Percentiles rank a stretch among this genome's conserved stretches.
Evolutionary conservation across 2,113 vertebrate genomes (phyloP).

Genomic region (Salvelinus alpinus): DNA sequence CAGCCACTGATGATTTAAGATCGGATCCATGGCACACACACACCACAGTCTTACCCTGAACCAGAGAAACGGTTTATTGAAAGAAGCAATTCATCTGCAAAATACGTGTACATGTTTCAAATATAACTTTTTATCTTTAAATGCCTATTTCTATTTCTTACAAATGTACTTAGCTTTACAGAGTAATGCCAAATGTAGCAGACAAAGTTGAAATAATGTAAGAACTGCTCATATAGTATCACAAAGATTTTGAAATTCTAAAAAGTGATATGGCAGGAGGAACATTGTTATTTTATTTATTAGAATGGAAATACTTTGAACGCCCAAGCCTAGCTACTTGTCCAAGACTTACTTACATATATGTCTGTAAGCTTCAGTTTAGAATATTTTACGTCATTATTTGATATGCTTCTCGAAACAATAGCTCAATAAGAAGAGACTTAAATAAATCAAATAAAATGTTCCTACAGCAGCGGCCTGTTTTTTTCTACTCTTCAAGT

Average conservation of each 20-base stretch:
- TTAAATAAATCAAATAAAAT: not conserved
- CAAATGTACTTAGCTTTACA: slow-evolving; percentile 1
- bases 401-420: not conserved
- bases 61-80: not conserved
- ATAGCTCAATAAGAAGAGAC: not conserved
- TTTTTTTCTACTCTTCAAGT: not conserved
- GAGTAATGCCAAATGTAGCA: not conserved
- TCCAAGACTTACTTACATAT: too few species aligned
- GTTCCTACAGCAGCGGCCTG: not conserved
- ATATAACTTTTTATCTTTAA: not conserved
- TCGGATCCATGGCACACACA: not conserved
- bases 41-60: not conserved
- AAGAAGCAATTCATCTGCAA: not conserved
- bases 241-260: not conserved
- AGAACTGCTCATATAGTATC: not conserved
- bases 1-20: not conserved
- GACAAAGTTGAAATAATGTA: not conserved
- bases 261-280: not conserved
- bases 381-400: not conserved
- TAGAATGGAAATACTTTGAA: too few species aligned
- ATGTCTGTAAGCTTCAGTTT: too few species aligned
- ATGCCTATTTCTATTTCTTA: not conserved
- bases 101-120: slow-evolving; percentile 4
- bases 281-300: too few species aligned
- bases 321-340: too few species aligned